Evolutionary conservation across 2,797 vertebrate species (phyloP).

Genomic region (Rhodeus uyekii): DNA sequence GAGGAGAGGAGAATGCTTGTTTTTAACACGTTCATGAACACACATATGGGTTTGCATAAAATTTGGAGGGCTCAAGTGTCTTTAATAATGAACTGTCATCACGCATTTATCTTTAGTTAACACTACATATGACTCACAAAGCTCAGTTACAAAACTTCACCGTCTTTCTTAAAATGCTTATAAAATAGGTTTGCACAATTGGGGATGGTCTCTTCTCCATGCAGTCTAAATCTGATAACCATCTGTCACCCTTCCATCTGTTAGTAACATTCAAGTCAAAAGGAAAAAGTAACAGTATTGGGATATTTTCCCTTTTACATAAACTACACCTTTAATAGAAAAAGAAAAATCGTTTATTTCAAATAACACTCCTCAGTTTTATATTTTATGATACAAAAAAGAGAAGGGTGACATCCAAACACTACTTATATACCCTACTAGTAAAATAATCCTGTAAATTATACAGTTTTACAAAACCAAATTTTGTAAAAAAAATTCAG

Average conservation of each 20-base stretch:
- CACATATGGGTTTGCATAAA: conserved; percentile 8
- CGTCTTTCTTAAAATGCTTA: conserved; percentile 3
- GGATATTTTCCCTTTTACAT: conserved; percentile 23
- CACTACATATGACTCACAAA: conserved; percentile 8
- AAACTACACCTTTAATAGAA: conserved; percentile 42
- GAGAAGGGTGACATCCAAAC: conserved; percentile 33
- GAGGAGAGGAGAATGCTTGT: conserved; percentile 4
- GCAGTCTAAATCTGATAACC: not conserved
- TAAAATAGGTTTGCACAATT: conserved; percentile 10
- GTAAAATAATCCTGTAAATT: conserved; percentile 40
- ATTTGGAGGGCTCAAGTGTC: not conserved
- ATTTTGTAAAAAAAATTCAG: conserved; percentile 48
- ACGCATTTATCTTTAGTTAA: not conserved
- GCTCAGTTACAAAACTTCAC: conserved; percentile 4
- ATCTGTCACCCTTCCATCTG: conserved; percentile 1
- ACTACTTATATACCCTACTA: conserved; percentile 42
- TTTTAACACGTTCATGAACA: conserved; percentile 2
- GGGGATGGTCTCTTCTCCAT: not conserved
- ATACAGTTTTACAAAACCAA: conserved; percentile 53
- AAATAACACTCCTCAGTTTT: conserved; percentile 42
- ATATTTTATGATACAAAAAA: conserved; percentile 49
- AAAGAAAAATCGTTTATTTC: conserved; percentile 55
- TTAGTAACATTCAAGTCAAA: conserved; percentile 30
- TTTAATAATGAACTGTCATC: conserved; percentile 27
- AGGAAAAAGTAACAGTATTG: conserved; percentile 5